Conservation (phyloP, 2,113 vertebrate genomes). For the Anseranas semipalmata region DNA sequence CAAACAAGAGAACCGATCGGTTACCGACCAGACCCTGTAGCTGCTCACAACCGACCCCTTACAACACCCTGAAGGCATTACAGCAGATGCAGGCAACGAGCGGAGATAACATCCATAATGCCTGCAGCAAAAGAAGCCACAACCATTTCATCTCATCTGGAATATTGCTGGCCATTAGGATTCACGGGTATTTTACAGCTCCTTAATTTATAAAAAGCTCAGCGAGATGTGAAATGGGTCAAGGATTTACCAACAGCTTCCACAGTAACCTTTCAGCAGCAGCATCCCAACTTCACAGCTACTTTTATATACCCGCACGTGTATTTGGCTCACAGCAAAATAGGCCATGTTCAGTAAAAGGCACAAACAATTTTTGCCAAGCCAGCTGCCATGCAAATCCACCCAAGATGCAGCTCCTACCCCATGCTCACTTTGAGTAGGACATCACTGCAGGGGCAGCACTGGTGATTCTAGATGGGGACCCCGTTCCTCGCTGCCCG, state of each 20-base stretch:
- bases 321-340: not conserved
- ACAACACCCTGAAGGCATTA: not conserved
- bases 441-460: not conserved
- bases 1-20: too few species aligned
- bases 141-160: not conserved
- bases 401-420: not conserved
- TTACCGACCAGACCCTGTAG: not conserved
- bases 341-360: not conserved
- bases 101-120: not conserved
- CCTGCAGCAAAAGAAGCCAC: not conserved
- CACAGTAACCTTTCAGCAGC: not conserved
- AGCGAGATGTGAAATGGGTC: not conserved
- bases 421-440: not conserved
- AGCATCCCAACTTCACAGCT: not conserved
- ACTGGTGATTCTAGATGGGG: not conserved
- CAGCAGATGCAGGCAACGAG: not conserved
- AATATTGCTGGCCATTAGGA: not conserved
- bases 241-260: not conserved
- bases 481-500: not conserved
- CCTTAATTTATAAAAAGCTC: not conserved
- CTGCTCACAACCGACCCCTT: not conserved
- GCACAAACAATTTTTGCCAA: not conserved
- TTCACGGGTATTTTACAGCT: not conserved
- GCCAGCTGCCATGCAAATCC: not conserved
- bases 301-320: not conserved